Conservation (phyloP, 1,140 invertebrate species). For the Drosophila guanche region DNA sequence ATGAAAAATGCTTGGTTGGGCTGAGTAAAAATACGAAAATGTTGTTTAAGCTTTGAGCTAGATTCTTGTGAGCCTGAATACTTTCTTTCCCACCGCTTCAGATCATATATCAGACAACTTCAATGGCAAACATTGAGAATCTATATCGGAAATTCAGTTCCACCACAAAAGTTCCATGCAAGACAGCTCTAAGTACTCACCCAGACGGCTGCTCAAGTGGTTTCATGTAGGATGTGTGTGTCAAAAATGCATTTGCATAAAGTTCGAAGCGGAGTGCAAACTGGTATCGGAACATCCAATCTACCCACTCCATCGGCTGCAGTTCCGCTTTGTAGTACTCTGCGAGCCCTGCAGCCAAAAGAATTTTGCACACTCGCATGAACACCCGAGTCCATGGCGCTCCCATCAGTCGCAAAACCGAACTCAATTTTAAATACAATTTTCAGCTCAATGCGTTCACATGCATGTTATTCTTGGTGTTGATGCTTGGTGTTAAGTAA, state of each 20-base stretch:
- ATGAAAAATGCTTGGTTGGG: no score
- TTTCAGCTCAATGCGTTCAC: slow-evolving; percentile 65
- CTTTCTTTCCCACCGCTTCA: no score
- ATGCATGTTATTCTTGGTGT: slow-evolving; percentile 58
- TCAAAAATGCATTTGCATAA: slow-evolving; percentile 77
- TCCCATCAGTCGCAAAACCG: slow-evolving; percentile 12
- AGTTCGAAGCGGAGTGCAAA: slow-evolving; percentile 43
- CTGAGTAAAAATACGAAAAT: no score
- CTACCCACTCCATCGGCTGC: slow-evolving; percentile 31
- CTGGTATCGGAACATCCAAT: slow-evolving; percentile 52
- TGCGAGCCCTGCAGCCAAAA: slow-evolving; percentile 16
- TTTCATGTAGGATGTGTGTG: slow-evolving; percentile 41
- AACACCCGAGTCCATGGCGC: not conserved
- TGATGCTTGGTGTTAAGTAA: slow-evolving; percentile 73
- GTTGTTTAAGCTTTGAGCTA: no score
- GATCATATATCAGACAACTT: not conserved
- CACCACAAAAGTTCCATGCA: slow-evolving; percentile 27
- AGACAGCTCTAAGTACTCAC: slow-evolving; percentile 4
- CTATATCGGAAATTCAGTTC: slow-evolving; percentile 30
- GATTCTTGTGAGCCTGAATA: no score
- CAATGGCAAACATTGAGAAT: not conserved
- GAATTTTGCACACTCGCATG: slow-evolving; percentile 44
- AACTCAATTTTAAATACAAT: slow-evolving; percentile 76
- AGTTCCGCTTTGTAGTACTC: slow-evolving; percentile 26
- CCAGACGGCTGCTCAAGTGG: slow-evolving; percentile 9